A percentile compares a stretch with the other conserved stretches of the same genome.
Conservation (phyloP, 2,888 invertebrate species). For the Agonum fuliginosum region DNA sequence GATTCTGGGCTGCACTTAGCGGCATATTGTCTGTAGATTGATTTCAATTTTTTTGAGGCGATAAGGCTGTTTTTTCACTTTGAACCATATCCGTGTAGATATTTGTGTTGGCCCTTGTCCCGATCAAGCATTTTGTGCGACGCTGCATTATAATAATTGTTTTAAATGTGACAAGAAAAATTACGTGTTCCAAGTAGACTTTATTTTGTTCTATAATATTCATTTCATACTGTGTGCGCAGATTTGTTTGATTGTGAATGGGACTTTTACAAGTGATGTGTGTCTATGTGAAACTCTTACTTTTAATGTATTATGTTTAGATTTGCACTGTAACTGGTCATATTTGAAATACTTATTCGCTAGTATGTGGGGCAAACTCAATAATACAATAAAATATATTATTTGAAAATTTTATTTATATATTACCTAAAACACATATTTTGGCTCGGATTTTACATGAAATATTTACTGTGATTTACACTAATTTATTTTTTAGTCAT, state of each 20-base stretch:
- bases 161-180: neutral
- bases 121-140: slow-evolving; percentile 24
- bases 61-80: slow-evolving; percentile 25
- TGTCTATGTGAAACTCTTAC: slow-evolving; percentile 45
- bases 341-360: slow-evolving; percentile 24
- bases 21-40: slow-evolving; percentile 70
- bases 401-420: slow-evolving; percentile 28
- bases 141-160: neutral
- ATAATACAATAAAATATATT: slow-evolving; percentile 32
- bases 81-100: slow-evolving; percentile 26
- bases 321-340: slow-evolving; percentile 35
- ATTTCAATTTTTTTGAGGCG: slow-evolving; percentile 71
- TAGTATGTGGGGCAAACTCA: slow-evolving; percentile 21
- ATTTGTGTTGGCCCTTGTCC: slow-evolving; percentile 19
- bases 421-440: slow-evolving; percentile 5
- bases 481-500: neutral
- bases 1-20: slow-evolving; percentile 67
- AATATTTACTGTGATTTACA: slow-evolving; percentile 19
- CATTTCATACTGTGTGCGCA: neutral
- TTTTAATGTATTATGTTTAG: slow-evolving; percentile 32
- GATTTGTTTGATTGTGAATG: slow-evolving; percentile 1
- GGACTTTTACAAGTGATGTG: slow-evolving; percentile 21
- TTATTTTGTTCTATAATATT: neutral
- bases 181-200: neutral
- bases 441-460: neutral